Percentiles rank a stretch among this genome's conserved stretches.
Conservation (phyloP, 2,113 vertebrate genomes). For the Gobio gobio region DNA sequence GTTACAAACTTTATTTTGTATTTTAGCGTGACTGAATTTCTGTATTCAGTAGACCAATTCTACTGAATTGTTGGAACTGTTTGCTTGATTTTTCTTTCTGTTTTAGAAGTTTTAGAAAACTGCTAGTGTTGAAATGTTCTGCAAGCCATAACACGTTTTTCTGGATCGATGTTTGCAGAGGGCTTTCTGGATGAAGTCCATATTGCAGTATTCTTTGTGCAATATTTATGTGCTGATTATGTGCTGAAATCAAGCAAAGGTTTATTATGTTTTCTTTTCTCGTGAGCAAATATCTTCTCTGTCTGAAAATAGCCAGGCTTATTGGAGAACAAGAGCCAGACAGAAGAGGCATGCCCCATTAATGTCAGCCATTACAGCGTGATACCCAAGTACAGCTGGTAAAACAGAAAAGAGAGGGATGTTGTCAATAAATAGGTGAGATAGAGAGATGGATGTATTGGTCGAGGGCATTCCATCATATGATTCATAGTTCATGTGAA, state of each 20-base stretch:
- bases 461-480: neutral
- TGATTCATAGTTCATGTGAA: slow-evolving; percentile 5
- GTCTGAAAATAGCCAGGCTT: slow-evolving; percentile 42
- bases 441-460: neutral
- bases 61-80: neutral
- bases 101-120: neutral
- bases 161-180: neutral
- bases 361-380: slow-evolving; percentile 7
- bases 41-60: neutral
- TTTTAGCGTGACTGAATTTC: neutral
- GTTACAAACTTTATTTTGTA: neutral
- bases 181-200: slow-evolving; percentile 6
- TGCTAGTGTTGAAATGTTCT: neutral
- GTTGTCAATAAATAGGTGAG: neutral
- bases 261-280: slow-evolving; percentile 23
- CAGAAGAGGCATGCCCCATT: neutral
- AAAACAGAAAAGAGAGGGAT: slow-evolving; percentile 16
- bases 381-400: slow-evolving; percentile 25
- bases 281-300: slow-evolving; percentile 23
- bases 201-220: neutral
- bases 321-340: slow-evolving; percentile 19
- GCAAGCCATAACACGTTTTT: neutral
- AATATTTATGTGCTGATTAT: neutral
- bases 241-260: neutral
- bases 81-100: neutral